Conservation (phyloP, 2,113 vertebrate genomes). For the Myiozetetes cayanensis region DNA sequence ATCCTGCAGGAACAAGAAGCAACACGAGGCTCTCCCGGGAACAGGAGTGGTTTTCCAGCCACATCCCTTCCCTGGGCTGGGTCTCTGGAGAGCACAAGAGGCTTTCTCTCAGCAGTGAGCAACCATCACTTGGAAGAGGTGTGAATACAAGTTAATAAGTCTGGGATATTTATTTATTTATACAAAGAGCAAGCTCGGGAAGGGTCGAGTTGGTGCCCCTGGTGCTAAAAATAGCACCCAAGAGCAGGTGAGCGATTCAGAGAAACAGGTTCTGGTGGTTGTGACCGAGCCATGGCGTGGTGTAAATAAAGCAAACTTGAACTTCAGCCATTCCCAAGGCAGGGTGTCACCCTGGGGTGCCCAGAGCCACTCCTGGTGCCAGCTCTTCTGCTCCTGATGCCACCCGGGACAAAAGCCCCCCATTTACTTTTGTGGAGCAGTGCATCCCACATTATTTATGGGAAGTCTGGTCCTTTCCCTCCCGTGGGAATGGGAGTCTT, state of each 20-base stretch:
- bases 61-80: neutral
- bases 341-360: neutral
- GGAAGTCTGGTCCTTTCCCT: neutral
- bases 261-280: neutral
- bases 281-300: accelerated
- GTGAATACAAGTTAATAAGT: neutral
- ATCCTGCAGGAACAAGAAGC: neutral
- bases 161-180: conserved; percentile 1
- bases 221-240: neutral
- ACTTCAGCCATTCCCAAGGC: neutral
- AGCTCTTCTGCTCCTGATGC: neutral
- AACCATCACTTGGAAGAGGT: neutral
- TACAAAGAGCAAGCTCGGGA: neutral
- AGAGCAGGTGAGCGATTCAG: neutral
- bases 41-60: neutral
- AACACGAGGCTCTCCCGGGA: neutral
- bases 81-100: neutral
- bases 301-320: neutral
- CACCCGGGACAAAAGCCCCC: neutral
- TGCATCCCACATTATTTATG: accelerated
- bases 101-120: neutral
- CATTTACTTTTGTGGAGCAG: neutral
- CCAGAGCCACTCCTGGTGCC: neutral
- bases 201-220: neutral
- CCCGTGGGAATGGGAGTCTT: neutral